These are phyloP conservation scores for Nebria salina DNA, from an alignment of 2,888 invertebrate species.

Conservation along the genomic window DNA sequence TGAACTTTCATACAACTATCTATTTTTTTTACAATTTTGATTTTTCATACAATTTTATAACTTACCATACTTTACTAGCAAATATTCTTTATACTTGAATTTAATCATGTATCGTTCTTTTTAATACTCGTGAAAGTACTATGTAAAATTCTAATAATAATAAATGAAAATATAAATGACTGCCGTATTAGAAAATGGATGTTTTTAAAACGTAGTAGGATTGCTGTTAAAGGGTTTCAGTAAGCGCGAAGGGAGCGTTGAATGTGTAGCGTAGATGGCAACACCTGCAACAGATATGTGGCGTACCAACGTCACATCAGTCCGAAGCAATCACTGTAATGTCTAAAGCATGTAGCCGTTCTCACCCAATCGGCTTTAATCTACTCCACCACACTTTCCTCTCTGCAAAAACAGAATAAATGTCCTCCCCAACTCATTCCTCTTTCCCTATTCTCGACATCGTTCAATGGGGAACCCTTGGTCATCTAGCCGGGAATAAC, in stretches of 20 bases:
- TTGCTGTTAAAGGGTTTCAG: slow-evolving; percentile 14
- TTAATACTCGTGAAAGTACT: too few relatives aligned
- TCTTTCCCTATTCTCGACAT: slow-evolving; percentile 52
- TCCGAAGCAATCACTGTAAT: slow-evolving; percentile 61
- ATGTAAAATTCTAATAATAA: too few relatives aligned
- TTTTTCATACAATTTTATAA: too few relatives aligned
- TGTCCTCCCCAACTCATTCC: slow-evolving; percentile 51
- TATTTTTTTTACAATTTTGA: too few relatives aligned
- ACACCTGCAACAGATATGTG: slow-evolving; percentile 61
- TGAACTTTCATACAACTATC: background rate
- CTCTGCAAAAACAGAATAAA: slow-evolving; percentile 21
- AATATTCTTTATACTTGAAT: too few relatives aligned
- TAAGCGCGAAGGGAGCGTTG: slow-evolving; percentile 45
- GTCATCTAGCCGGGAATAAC: slow-evolving; percentile 3
- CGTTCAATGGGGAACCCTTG: slow-evolving; percentile 4
- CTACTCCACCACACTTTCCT: slow-evolving; percentile 18
- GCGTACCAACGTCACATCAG: slow-evolving; percentile 56
- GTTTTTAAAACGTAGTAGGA: background rate
- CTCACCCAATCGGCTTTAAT: slow-evolving; percentile 56
- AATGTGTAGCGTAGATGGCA: slow-evolving; percentile 45
- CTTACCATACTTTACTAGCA: too few relatives aligned
- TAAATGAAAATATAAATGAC: background rate
- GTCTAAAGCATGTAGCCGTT: slow-evolving; percentile 61
- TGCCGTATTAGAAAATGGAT: background rate
- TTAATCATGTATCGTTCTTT: too few relatives aligned